Evolutionary conservation across 2,797 vertebrate species (phyloP).

Genomic region (Tadarida brasiliensis): DNA sequence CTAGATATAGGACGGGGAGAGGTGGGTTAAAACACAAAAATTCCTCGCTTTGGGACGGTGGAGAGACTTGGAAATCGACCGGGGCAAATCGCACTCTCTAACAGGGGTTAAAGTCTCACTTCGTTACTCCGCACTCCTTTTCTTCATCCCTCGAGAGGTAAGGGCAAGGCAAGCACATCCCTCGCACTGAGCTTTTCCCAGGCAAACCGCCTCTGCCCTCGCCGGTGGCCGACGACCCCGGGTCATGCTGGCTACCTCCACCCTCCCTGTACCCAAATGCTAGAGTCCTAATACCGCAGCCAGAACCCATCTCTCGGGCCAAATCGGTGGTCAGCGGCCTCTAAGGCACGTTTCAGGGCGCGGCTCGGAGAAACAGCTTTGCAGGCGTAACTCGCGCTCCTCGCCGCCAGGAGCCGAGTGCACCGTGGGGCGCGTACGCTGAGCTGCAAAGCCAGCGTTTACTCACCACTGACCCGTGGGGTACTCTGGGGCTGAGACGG

Average conservation of each 20-base stretch:
- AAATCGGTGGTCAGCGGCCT: neutral
- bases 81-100: neutral
- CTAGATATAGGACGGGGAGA: neutral
- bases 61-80: neutral
- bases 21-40: neutral
- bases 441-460: neutral
- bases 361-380: neutral
- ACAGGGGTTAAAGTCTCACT: neutral
- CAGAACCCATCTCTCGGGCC: neutral
- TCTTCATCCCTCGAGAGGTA: neutral
- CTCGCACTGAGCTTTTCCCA: neutral
- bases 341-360: neutral
- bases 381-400: neutral
- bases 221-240: neutral
- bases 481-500: neutral
- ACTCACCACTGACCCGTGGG: neutral
- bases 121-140: neutral
- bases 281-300: neutral
- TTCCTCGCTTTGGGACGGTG: neutral
- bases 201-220: neutral
- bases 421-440: neutral
- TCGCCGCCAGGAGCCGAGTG: neutral
- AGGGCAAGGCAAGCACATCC: neutral
- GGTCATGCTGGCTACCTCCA: neutral
- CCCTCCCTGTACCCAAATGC: neutral